Evolutionary conservation across 1,140 invertebrate genomes (phyloP), one percentile per base, ranked within the genome.

Genomic region (Ostrea denselamellosa): DNA sequence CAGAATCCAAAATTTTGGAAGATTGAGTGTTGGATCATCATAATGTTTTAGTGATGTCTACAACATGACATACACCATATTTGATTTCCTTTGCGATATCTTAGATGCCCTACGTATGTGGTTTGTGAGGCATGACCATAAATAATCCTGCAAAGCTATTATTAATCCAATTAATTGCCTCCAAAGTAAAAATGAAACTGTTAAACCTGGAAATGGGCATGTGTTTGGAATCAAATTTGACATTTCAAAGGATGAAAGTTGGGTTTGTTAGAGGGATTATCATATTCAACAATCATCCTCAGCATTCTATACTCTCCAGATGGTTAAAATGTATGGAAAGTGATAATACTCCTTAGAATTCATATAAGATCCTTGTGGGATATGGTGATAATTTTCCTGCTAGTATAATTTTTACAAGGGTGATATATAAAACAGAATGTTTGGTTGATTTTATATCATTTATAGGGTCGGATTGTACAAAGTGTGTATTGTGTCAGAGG

Each of bases 321-420:
- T 71, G 68, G 68, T 12, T 71, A 34, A 71, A 71, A 71, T 71
- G 68, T 25, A 28, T 71, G 68, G 28, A 34, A 71, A 71, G 68
- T 71, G 68, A 71, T 71, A 9, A 71, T 28, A 25, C 25, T 71
- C 9, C 22, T 71, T 34, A 71, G 68, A 71, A 71, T 28, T 71
- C 25, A 28, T 17, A 14, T 14, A 71, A 71, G 68, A 71, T 28
- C 28, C 28, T 25, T 0, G 10, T 9, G 14, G 25, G 28, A 28
- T 28, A 62, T 62, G 14, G 58, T n/a, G 58, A 62, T 44, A 62
- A 62, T 19, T 19, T 71, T 28, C 28, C 25, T 71, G 25, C 28
- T 25, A 34, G 12, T 28, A 28, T 14, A 34, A 14, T 71, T 62
- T 71, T 71, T 34, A 71, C 9, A 71, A 17, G 25, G 8, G 68